These are phyloP conservation scores for Amblyornis subalaris DNA, from an alignment of 2,113 vertebrate species.

Conservation along the genomic window DNA sequence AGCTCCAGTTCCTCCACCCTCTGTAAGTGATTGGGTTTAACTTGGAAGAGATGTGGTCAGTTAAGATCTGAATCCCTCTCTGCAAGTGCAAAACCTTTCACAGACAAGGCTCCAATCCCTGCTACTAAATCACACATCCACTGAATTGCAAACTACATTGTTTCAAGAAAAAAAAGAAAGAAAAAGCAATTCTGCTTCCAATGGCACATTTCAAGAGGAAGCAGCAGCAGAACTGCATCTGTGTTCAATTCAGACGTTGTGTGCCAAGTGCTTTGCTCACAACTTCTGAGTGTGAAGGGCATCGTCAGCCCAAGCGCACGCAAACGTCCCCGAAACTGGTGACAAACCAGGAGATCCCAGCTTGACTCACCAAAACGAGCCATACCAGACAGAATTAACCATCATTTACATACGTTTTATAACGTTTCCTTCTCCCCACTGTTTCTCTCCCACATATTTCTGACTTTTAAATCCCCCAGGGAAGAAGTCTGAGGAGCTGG, in stretches of 20 bases:
- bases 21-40: background rate
- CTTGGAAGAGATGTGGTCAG: background rate
- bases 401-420: background rate
- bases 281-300: background rate
- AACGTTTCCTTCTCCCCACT: background rate
- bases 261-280: background rate
- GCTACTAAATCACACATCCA: constrained; percentile 18
- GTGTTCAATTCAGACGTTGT: background rate
- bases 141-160: background rate
- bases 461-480: background rate
- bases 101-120: background rate
- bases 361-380: background rate
- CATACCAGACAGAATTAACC: background rate
- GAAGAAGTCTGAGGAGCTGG: background rate
- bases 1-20: background rate
- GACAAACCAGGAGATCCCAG: background rate
- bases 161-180: background rate
- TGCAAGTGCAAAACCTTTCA: constrained; percentile 15
- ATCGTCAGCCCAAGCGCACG: fast-evolving
- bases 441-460: background rate
- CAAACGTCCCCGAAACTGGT: fast-evolving
- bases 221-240: constrained; percentile 18
- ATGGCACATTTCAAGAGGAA: background rate
- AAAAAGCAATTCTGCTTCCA: background rate
- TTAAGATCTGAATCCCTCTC: background rate